Base-by-base conservation (phyloP, 1,140 invertebrate genomes). In the Euura saliciscinereae region DNA sequence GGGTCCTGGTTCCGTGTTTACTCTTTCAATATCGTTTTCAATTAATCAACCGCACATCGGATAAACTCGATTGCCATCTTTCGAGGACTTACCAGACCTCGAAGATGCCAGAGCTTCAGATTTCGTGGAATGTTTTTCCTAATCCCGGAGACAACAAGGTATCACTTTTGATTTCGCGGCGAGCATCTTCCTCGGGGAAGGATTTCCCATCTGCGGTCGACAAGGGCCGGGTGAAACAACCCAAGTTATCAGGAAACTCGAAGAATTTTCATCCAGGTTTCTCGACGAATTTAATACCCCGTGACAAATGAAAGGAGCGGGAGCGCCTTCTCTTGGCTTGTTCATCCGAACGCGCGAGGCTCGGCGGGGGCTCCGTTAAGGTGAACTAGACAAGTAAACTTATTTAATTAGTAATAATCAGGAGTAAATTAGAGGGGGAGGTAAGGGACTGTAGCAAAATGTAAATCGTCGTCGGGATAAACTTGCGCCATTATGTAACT, bases 381-480 rank as follows among this genome's bases (percentile, higher is more conserved):
- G 51, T 59, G 13, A 59, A 59, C 51, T 59, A 59, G 51, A 59
- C 51, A n/a, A 59, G 51, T 59, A 59, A 28, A 59, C 51, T 59
- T 59, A 59, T 59, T 59, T 59, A 59, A 59, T 59, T 59, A 59
- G 51, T 59, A 59, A 59, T 59, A 59, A 59, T 59, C 10, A 59
- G 51, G 51, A 59, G 51, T 59, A 59, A 59, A 59, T 59, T 59
- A 59, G 51, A 59, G 13, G 51, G 51, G 51, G 51, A 6, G 3
- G 28, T 28, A 28, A n/a, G 51, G 8, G 51, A n/a, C 51, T 59
- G 6, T 59, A 59, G 8, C 51, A 59, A 59, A 59, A 59, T 59
- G 51, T 59, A 59, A 59, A 59, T 8, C 51, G 51, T 59, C 51
- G 51, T 59, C 13, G 3, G 51, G 10, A n/a, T 59, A 59, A 59